Conservation (phyloP, 53 echinoderm and acorn worm species). For the Zoroaster sp. region DNA sequence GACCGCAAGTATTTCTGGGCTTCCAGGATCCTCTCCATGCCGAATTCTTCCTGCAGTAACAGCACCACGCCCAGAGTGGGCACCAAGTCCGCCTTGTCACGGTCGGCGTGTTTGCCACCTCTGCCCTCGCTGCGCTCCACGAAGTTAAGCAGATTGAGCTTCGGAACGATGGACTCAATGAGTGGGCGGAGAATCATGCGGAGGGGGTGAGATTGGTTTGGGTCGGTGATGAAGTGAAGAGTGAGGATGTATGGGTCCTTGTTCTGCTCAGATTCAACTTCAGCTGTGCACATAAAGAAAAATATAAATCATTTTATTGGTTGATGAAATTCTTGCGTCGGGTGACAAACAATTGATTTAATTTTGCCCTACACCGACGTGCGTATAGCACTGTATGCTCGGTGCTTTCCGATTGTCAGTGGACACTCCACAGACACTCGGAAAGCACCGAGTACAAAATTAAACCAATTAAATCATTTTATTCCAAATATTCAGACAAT, state of each 20-base stretch:
- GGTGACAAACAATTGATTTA: too few species aligned
- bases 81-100: constrained; percentile 1
- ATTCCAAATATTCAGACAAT: too few species aligned
- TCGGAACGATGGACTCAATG: constrained; percentile 55
- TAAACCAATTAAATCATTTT: too few species aligned
- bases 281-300: not conserved
- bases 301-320: too few species aligned
- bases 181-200: constrained; percentile 46
- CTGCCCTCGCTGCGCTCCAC: constrained; percentile 51
- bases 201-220: constrained; percentile 8
- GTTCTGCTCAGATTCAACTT: constrained; percentile 21
- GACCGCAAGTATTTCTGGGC: constrained; percentile 60
- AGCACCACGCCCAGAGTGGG: constrained; percentile 60
- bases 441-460: too few species aligned
- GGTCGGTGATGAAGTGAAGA: constrained; percentile 62
- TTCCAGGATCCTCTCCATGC: constrained; percentile 60
- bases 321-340: too few species aligned
- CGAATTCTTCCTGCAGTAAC: constrained; percentile 55
- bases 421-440: too few species aligned
- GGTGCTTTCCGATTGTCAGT: too few species aligned
- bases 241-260: constrained; percentile 53
- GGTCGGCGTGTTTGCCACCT: not conserved
- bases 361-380: too few species aligned
- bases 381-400: too few species aligned
- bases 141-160: constrained; percentile 61